A percentile compares a stretch with the other conserved stretches of the same genome.
These are phyloP conservation scores for Avahi laniger DNA, from an alignment of 2,797 vertebrate species.

Conservation along the genomic window DNA sequence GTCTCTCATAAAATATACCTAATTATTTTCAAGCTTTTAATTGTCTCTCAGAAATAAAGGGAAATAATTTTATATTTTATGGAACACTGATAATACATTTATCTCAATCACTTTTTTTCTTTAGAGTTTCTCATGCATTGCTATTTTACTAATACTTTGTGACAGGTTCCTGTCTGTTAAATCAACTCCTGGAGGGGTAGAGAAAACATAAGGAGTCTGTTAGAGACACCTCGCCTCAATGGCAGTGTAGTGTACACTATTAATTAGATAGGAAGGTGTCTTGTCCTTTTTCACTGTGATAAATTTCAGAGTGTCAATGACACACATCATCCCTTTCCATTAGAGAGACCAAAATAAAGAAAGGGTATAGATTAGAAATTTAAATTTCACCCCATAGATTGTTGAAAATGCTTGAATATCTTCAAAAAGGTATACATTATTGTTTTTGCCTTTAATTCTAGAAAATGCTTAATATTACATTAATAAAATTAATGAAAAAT, in stretches of 20 bases:
- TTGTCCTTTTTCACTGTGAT: conserved; percentile 68
- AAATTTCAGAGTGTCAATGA: conserved; percentile 76
- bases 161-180: conserved; percentile 52
- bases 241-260: conserved; percentile 20
- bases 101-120: background rate
- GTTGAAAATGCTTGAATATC: background rate
- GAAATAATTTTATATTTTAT: background rate
- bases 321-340: conserved; percentile 64
- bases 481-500: background rate
- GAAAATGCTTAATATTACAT: background rate
- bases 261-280: conserved; percentile 56
- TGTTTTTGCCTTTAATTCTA: background rate
- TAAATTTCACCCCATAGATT: background rate
- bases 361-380: background rate
- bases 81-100: background rate
- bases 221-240: conserved; percentile 3
- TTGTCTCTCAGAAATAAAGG: background rate
- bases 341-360: conserved; percentile 45
- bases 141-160: conserved; percentile 44
- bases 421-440: background rate
- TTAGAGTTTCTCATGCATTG: conserved; percentile 16
- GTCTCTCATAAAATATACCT: background rate
- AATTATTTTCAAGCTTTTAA: background rate
- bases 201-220: conserved; percentile 47
- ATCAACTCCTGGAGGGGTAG: background rate